phyloP scores from a whole-genome alignment of 2,113 vertebrate species.

The Synchiropus splendidus region DNA sequence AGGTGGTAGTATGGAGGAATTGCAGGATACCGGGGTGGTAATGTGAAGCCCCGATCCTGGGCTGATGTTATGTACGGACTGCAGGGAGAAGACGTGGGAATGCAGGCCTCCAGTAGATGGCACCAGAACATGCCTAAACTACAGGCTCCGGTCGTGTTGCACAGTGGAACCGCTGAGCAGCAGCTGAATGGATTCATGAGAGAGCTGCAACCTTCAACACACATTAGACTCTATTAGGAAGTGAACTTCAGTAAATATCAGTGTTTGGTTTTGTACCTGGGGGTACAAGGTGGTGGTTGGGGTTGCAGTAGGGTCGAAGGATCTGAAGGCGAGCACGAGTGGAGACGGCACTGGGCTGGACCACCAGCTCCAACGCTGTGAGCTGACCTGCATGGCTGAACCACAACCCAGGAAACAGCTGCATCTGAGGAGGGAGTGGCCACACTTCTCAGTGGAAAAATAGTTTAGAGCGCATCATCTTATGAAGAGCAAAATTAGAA shows the following conservation, averaged over 20 bases:
- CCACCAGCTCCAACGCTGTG: constrained; percentile 60
- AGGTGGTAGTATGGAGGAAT: constrained; percentile 62
- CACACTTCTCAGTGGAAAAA: too few relatives aligned
- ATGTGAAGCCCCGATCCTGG: constrained; percentile 15
- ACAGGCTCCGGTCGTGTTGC: constrained; percentile 72
- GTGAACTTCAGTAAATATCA: not conserved
- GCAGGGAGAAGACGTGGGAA: constrained; percentile 58
- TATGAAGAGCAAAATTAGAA: too few relatives aligned
- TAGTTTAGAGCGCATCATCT: too few relatives aligned
- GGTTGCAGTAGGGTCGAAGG: constrained; percentile 68
- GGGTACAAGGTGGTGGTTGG: constrained; percentile 63
- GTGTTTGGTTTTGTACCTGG: constrained; percentile 51
- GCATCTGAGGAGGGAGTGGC: constrained; percentile 45
- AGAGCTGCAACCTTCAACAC: constrained; percentile 57
- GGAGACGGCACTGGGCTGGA: constrained; percentile 43
- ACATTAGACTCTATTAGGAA: not conserved
- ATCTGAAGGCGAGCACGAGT: constrained; percentile 64
- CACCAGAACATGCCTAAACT: constrained; percentile 66
- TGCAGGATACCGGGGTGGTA: constrained; percentile 56
- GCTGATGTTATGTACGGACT: constrained; percentile 50
- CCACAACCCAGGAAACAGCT: constrained; percentile 74
- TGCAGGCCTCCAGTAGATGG: constrained; percentile 61
- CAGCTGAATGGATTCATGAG: constrained; percentile 67
- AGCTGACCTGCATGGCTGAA: constrained; percentile 69
- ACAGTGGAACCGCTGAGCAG: constrained; percentile 59